Conservation (phyloP, 2,888 invertebrate species). For the Mesopsocus fuscifrons region DNA sequence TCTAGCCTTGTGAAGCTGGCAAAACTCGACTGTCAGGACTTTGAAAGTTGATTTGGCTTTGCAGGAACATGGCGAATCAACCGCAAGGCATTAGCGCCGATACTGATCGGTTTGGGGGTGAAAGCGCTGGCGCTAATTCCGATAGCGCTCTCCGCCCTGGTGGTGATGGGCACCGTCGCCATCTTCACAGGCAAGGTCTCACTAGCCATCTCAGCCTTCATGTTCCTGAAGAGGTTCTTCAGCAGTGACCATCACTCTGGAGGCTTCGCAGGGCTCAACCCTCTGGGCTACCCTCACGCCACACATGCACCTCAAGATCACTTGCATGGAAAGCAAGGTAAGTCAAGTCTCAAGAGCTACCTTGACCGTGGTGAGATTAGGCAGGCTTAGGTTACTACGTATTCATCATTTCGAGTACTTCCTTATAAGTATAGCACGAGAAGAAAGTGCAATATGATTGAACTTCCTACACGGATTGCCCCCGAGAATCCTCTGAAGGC, state of each 20-base stretch:
- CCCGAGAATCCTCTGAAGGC: too few species aligned
- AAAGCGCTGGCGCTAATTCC: conserved; percentile 1
- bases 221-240: conserved; percentile 1
- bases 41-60: too few species aligned
- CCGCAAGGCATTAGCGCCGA: neutral
- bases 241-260: neutral
- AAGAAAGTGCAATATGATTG: too few species aligned
- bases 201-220: conserved; percentile 1
- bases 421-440: too few species aligned
- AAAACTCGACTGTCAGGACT: too few species aligned
- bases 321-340: too few species aligned
- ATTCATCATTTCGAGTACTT: too few species aligned
- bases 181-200: conserved; percentile 4
- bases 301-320: neutral
- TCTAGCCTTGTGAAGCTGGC: too few species aligned
- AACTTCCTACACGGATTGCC: too few species aligned
- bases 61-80: conserved; percentile 4
- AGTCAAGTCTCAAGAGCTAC: too few species aligned
- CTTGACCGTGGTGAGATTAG: too few species aligned
- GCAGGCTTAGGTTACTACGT: too few species aligned
- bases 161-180: neutral
- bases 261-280: conserved; percentile 2
- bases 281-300: neutral
- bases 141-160: neutral
- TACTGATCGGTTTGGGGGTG: neutral